These are phyloP conservation scores for Pollenia griseotomentosa DNA, from an alignment of 2,888 invertebrate genomes.

Conservation along the genomic window DNA sequence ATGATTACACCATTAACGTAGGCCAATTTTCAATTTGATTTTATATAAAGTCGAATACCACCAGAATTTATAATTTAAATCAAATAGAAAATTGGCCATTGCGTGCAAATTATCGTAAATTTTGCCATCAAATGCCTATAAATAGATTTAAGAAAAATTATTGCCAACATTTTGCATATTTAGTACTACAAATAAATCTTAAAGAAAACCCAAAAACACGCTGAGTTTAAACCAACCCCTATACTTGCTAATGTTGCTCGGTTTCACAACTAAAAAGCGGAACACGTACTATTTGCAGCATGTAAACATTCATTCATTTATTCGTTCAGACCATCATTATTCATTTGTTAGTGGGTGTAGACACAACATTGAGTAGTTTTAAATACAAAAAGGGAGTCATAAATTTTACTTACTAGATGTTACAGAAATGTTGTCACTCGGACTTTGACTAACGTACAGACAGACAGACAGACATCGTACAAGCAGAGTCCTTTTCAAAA, in stretches of 20 bases:
- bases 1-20: no score
- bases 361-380: slow-evolving; percentile 40
- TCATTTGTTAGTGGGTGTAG: slow-evolving; percentile 54
- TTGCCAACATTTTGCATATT: neutral
- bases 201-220: neutral
- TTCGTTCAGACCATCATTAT: slow-evolving; percentile 47
- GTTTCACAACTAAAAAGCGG: slow-evolving; percentile 9
- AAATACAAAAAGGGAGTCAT: slow-evolving; percentile 54
- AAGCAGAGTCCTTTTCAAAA: slow-evolving; percentile 15
- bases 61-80: no score
- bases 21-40: no score
- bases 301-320: slow-evolving; percentile 46
- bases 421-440: slow-evolving; percentile 59
- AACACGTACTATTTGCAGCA: slow-evolving; percentile 37
- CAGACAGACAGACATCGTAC: neutral
- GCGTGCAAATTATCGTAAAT: neutral
- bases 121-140: neutral
- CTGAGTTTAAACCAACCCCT: slow-evolving; percentile 1
- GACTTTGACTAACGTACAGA: slow-evolving; percentile 4
- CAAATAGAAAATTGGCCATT: no score
- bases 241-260: neutral
- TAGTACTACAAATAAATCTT: neutral
- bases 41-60: no score
- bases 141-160: neutral
- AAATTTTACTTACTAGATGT: slow-evolving; percentile 49